These are phyloP conservation scores for Nezara viridula DNA, from an alignment of 2,888 invertebrate genomes.

Conservation along the genomic window DNA sequence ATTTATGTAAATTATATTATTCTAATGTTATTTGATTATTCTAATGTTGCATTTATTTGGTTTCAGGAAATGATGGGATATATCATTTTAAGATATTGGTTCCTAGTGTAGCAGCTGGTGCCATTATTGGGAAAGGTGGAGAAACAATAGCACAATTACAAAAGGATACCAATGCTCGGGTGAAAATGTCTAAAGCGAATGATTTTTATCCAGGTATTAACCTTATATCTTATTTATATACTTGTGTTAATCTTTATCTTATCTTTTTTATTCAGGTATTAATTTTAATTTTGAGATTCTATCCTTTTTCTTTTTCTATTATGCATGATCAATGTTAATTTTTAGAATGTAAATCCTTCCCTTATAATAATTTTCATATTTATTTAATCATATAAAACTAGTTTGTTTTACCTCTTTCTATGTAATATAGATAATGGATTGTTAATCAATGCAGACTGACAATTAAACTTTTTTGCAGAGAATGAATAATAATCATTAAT, in stretches of 20 bases:
- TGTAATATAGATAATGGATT: too few species aligned
- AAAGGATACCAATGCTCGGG: conserved; percentile 96
- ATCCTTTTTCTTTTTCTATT: too few species aligned
- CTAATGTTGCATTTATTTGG: background rate
- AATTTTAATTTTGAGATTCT: background rate
- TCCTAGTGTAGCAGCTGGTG: conserved; percentile 96
- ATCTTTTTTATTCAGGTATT: background rate
- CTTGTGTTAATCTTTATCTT: too few species aligned
- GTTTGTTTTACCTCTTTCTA: too few species aligned
- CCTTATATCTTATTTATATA: conserved; percentile 5
- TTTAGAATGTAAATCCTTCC: too few species aligned
- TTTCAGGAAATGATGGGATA: conserved; percentile 77
- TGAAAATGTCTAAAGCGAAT: conserved; percentile 99
- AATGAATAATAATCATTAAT: too few species aligned
- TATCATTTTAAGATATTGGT: conserved; percentile 98
- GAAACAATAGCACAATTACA: conserved; percentile 98
- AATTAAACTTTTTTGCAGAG: too few species aligned
- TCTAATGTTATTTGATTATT: too few species aligned
- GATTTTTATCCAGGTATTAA: conserved; percentile 96
- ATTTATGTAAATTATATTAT: background rate
- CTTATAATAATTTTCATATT: too few species aligned
- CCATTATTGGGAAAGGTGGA: conserved; percentile 99
- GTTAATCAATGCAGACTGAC: too few species aligned
- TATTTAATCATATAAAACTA: too few species aligned
- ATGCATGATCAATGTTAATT: too few species aligned